A percentile compares a stretch with the other conserved stretches of the same genome.
Evolutionary conservation across 2,888 invertebrate species (phyloP).

Genomic region (Dasypogon diadema): DNA sequence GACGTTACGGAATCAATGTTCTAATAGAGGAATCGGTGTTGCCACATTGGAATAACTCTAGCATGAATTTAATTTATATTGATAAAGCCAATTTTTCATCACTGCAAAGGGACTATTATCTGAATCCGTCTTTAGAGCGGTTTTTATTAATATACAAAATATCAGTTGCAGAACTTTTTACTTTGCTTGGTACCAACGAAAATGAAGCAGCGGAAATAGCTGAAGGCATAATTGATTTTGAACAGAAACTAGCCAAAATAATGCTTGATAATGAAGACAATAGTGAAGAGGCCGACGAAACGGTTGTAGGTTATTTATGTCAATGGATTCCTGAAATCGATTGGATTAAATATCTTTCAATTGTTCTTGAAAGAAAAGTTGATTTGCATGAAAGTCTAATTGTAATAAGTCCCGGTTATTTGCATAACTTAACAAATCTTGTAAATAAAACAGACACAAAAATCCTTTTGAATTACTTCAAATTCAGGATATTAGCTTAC

Average conservation of each 20-base stretch:
- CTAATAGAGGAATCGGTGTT: conserved; percentile 17
- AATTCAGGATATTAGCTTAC: not conserved
- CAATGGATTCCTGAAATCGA: conserved; percentile 1
- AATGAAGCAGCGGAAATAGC: not conserved
- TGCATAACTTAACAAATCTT: not conserved
- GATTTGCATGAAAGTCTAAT: conserved; percentile 4
- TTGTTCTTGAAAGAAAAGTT: conserved; percentile 8
- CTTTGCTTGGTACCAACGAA: not conserved
- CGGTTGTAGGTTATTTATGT: not conserved
- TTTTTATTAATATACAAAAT: not conserved
- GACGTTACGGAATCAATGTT: conserved; percentile 11
- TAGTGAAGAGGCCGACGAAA: not conserved
- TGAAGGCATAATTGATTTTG: conserved; percentile 12
- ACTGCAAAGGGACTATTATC: not conserved
- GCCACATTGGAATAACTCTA: conserved; percentile 15
- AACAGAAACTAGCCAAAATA: conserved; percentile 18
- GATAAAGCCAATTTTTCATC: conserved; percentile 14
- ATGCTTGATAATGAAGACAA: not conserved
- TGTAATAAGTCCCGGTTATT: not conserved
- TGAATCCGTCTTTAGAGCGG: not conserved
- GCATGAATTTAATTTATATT: conserved; percentile 3
- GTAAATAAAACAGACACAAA: not conserved
- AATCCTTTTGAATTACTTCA: conserved; percentile 21
- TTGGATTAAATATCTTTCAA: conserved; percentile 32
- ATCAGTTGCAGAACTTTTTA: conserved; percentile 4